Evolutionary conservation across 2,888 invertebrate genomes (phyloP).

Genomic region (Tenodera sinensis): DNA sequence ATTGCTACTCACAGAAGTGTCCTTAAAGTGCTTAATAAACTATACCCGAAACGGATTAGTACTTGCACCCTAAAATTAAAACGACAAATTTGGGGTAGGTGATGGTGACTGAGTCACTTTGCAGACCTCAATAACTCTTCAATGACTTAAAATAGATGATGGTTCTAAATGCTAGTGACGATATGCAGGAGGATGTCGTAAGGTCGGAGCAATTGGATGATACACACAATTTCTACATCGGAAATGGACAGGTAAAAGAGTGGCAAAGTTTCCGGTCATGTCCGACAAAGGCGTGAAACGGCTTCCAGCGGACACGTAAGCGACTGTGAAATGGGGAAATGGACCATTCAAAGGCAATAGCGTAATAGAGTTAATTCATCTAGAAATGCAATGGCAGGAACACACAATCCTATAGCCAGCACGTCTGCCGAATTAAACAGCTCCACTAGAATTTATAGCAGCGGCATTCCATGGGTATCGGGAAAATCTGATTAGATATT

Average conservation of each 20-base stretch:
- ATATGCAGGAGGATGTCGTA: too few relatives aligned
- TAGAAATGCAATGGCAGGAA: background rate
- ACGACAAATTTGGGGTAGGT: too few relatives aligned
- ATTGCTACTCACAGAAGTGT: too few relatives aligned
- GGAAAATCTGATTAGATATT: background rate
- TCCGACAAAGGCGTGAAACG: background rate
- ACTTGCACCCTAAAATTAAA: too few relatives aligned
- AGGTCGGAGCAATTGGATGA: too few relatives aligned
- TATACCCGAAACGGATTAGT: too few relatives aligned
- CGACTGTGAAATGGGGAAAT: background rate
- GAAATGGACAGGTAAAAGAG: background rate
- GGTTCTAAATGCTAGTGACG: too few relatives aligned
- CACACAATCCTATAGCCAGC: background rate
- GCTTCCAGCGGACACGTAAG: background rate
- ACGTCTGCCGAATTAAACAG: background rate
- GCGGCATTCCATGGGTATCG: background rate
- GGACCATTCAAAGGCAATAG: background rate
- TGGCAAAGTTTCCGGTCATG: background rate
- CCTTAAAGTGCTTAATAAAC: too few relatives aligned
- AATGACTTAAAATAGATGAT: too few relatives aligned
- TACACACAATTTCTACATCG: background rate
- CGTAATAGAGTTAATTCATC: background rate
- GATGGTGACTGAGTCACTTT: too few relatives aligned
- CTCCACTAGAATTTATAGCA: background rate
- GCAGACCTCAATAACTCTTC: too few relatives aligned